These are phyloP conservation scores for Chelonus formosanus DNA, from an alignment of 2,888 invertebrate genomes.

Conservation along the genomic window DNA sequence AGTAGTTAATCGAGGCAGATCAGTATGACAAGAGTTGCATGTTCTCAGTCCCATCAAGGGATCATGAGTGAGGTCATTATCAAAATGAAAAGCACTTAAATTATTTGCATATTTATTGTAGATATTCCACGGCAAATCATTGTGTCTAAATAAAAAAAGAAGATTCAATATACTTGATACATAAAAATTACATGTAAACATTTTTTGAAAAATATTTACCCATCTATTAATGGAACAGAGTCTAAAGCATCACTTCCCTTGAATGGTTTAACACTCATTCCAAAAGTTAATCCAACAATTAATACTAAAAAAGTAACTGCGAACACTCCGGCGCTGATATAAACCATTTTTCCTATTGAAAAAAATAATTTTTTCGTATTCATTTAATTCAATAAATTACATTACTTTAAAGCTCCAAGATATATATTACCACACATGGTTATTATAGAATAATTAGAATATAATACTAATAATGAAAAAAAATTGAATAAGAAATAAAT, in stretches of 20 bases:
- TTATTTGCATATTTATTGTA: slow-evolving; percentile 61
- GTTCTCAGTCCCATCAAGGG: slow-evolving; percentile 59
- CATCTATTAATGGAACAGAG: slow-evolving; percentile 58
- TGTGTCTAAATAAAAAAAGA: slow-evolving; percentile 65
- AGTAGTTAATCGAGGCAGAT: slow-evolving; percentile 66
- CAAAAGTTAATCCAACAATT: slow-evolving; percentile 45
- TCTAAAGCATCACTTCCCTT: slow-evolving; percentile 58
- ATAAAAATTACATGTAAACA: too few relatives aligned
- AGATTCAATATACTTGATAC: too few relatives aligned
- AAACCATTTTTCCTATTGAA: slow-evolving; percentile 45
- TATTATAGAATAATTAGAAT: too few relatives aligned
- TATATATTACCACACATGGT: too few relatives aligned
- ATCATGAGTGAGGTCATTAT: slow-evolving; percentile 60
- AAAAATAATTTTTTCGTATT: not conserved
- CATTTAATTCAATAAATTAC: not conserved
- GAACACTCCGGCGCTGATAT: slow-evolving; percentile 40
- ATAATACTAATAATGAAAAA: too few relatives aligned
- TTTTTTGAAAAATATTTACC: slow-evolving; percentile 45
- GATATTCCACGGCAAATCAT: slow-evolving; percentile 66
- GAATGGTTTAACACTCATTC: slow-evolving; percentile 41
- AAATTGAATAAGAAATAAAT: too few relatives aligned
- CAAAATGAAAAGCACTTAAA: slow-evolving; percentile 61
- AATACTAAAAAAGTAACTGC: slow-evolving; percentile 37
- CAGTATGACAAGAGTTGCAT: slow-evolving; percentile 66
- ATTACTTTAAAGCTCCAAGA: not conserved